These are phyloP conservation scores for Onychomys torridus DNA, from an alignment of 2,797 vertebrate genomes.

Conservation along the genomic window DNA sequence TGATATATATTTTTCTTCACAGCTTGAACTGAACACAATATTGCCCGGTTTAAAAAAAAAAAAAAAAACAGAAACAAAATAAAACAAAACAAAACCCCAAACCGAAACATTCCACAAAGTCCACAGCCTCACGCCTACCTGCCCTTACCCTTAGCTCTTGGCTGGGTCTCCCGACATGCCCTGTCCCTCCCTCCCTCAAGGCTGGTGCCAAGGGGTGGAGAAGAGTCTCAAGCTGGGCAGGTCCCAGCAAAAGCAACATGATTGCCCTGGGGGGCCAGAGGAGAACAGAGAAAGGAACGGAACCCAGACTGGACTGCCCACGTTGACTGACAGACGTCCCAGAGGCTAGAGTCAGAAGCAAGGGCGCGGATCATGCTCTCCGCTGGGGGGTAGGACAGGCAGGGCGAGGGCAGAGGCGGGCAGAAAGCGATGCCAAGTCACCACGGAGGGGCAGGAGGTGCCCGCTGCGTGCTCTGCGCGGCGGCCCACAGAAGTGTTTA, in stretches of 20 bases:
- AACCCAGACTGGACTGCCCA: slow-evolving; percentile 71
- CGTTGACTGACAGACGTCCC: slow-evolving; percentile 75
- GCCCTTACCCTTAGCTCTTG: slow-evolving; percentile 75
- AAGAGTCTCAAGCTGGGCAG: slow-evolving; percentile 76
- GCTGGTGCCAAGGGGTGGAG: slow-evolving; percentile 45
- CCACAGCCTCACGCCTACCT: slow-evolving; percentile 76
- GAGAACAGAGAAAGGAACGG: slow-evolving; percentile 23
- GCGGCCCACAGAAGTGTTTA: slow-evolving; percentile 49
- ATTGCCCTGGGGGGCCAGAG: slow-evolving; percentile 55
- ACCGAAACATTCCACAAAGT: slow-evolving; percentile 84
- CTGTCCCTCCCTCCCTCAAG: neutral
- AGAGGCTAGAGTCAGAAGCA: slow-evolving; percentile 79
- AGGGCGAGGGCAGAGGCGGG: neutral
- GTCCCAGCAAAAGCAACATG: slow-evolving; percentile 76
- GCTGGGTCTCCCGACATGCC: slow-evolving; percentile 55
- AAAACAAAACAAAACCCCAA: slow-evolving; percentile 72
- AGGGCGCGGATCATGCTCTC: slow-evolving; percentile 82
- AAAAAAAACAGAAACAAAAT: slow-evolving; percentile 74
- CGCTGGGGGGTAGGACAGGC: slow-evolving; percentile 64
- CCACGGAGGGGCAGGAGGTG: neutral
- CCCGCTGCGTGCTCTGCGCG: neutral
- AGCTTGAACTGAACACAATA: slow-evolving; percentile 90
- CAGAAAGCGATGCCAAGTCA: slow-evolving; percentile 45
- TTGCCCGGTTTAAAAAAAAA: slow-evolving; percentile 86
- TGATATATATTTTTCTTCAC: slow-evolving; percentile 91